Percentiles rank a stretch among this genome's conserved stretches.
Conservation (phyloP, 2,797 vertebrate species). For the Anabacerthia variegaticeps region DNA sequence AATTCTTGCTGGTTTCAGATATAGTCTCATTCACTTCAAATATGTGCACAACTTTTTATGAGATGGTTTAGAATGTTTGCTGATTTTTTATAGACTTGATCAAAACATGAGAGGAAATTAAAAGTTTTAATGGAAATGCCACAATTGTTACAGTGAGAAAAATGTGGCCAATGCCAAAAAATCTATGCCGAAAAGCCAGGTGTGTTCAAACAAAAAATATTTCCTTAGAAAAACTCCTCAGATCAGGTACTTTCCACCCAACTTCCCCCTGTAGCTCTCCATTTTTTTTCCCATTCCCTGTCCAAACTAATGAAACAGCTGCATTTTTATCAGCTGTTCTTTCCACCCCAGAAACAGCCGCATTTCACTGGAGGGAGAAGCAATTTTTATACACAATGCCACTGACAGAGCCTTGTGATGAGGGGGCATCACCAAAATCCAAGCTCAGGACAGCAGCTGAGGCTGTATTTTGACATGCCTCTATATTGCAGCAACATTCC, state of each 20-base stretch:
- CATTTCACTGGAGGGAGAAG: background rate
- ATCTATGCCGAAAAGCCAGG: background rate
- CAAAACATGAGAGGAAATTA: background rate
- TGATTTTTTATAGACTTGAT: background rate
- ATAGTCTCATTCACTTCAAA: background rate
- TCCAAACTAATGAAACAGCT: conserved; percentile 10
- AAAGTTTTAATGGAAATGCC: background rate
- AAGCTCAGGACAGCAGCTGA: background rate
- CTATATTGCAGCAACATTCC: background rate
- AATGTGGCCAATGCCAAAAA: background rate
- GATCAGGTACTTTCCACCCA: background rate
- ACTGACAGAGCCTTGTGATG: background rate
- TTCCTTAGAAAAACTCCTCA: background rate
- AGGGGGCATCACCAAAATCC: background rate
- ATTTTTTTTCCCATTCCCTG: background rate
- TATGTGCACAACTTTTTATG: background rate
- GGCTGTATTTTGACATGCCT: background rate
- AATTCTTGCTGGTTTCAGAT: background rate
- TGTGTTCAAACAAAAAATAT: background rate
- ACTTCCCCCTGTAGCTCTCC: background rate
- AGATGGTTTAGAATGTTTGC: background rate
- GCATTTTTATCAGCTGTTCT: conserved; percentile 4
- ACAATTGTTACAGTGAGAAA: background rate
- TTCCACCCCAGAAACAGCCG: background rate
- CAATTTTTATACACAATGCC: background rate